Evolutionary conservation across 2,888 invertebrate genomes (phyloP), one percentile per base, ranked within the genome.

Genomic region (Helobdella robusta): DNA sequence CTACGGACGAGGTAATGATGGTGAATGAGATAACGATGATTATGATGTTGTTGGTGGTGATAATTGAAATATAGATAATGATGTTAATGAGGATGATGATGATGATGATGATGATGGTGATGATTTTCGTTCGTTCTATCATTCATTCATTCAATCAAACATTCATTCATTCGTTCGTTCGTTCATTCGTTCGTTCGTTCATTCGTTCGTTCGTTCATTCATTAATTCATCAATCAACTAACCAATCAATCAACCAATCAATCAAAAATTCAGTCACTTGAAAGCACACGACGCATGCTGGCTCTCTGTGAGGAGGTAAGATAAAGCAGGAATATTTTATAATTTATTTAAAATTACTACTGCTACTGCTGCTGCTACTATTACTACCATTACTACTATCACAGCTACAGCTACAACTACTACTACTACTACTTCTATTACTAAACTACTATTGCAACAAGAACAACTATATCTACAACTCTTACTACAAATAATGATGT

Each of bases 211-310:
- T 40, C 15, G 11, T 15, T 11, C 15, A 40, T 40, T 40, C 40
- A 40, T 40, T 40, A 40, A 40, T 8, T n/a, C 20, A 2, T 48
- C 6, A 18, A 2, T 48, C 6, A 15, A 5, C 6, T 48, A 48
- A 48, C 25, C 20, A 4, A 46, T 4, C 18, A 46, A n/a, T 46
- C 46, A 46, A n/a, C 20, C 46, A 2, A 48, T 48, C 25, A 6
- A 48, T 48, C 6, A 48, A n/a, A n/a, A 11, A 40, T 11, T 5
- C 70, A 79, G 79, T 79, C 79, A 0, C 73, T 79, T 48, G 79
- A 79, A 67, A 73, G 75, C 28, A 79, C 79, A 5, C 73, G 79
- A 35, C 74, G 78, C 34, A 79, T 79, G 79, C 68, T 80, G 67
- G 73, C 74, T 15, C 69, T 78, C 25, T 78, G 78, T 68, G 79